phyloP scores from a whole-genome alignment of 1,140 invertebrate genomes.

The Hesperophylax magnus region DNA sequence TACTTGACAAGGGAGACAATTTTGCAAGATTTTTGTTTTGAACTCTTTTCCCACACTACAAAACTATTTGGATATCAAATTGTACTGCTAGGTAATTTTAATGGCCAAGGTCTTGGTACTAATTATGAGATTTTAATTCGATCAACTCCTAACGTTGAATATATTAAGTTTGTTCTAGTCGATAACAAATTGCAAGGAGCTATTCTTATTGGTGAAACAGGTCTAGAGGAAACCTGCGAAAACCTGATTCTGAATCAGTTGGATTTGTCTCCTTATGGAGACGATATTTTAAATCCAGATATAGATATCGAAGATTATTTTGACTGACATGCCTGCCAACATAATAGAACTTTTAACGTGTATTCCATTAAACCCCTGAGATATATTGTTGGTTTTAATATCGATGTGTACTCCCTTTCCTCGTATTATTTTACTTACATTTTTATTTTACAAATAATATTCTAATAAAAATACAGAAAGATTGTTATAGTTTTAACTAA shows the following conservation, averaged over 20 bases:
- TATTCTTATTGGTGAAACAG: conserved; percentile 96
- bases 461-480: too few species aligned
- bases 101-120: conserved; percentile 89
- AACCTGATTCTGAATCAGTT: conserved; percentile 97
- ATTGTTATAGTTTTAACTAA: too few species aligned
- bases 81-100: conserved; percentile 93
- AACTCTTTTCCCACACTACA: conserved; percentile 97
- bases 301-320: conserved; percentile 99
- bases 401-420: too few species aligned
- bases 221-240: conserved; percentile 98
- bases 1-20: conserved; percentile 75
- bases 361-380: too few species aligned
- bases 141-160: conserved; percentile 87
- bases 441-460: too few species aligned
- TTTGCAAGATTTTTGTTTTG: conserved; percentile 95
- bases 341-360: too few species aligned
- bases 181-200: conserved; percentile 92
- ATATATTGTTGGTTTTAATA: too few species aligned
- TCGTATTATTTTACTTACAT: too few species aligned
- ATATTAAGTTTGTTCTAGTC: conserved; percentile 92
- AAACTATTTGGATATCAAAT: conserved; percentile 96
- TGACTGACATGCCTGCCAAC: conserved; percentile 76
- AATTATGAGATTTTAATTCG: conserved; percentile 92
- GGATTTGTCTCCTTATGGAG: conserved; percentile 89
- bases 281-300: conserved; percentile 94